Percentiles rank a stretch among this genome's conserved stretches.
Conservation (phyloP, 2,888 invertebrate genomes). For the Muscina levida region DNA sequence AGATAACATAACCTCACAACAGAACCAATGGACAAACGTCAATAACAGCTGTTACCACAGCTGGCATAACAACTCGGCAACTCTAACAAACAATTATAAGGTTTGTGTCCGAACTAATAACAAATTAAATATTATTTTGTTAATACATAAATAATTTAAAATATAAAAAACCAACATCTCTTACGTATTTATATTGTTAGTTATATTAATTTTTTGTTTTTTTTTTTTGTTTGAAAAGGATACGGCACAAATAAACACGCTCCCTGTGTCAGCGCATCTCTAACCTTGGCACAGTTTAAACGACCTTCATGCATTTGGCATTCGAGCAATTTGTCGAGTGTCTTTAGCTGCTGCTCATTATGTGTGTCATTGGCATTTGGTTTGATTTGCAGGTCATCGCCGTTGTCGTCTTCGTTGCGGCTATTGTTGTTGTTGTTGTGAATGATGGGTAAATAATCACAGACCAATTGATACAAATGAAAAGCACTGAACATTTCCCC, state of each 20-base stretch:
- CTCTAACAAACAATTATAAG: too few relatives aligned
- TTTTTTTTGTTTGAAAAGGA: constrained; percentile 76
- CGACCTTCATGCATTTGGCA: constrained; percentile 78
- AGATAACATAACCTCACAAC: constrained; percentile 31
- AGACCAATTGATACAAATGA: constrained; percentile 82
- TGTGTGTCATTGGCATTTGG: constrained; percentile 47
- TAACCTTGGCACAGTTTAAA: constrained; percentile 79
- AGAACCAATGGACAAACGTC: neutral
- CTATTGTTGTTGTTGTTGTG: constrained; percentile 52
- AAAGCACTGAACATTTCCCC: constrained; percentile 94
- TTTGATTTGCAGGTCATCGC: constrained; percentile 27
- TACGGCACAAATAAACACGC: constrained; percentile 81
- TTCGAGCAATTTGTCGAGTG: constrained; percentile 49
- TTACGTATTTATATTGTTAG: too few relatives aligned
- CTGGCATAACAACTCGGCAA: too few relatives aligned
- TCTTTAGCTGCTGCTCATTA: constrained; percentile 20
- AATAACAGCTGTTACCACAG: neutral
- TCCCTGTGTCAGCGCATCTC: constrained; percentile 77
- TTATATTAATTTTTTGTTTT: too few relatives aligned
- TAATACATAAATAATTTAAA: too few relatives aligned
- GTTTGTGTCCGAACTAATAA: too few relatives aligned
- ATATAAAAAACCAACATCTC: too few relatives aligned
- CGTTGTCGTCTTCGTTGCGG: constrained; percentile 25
- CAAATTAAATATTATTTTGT: too few relatives aligned
- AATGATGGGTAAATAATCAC: constrained; percentile 68